Conservation (phyloP, 2,113 vertebrate species). For the Hippocampus abdominalis region DNA sequence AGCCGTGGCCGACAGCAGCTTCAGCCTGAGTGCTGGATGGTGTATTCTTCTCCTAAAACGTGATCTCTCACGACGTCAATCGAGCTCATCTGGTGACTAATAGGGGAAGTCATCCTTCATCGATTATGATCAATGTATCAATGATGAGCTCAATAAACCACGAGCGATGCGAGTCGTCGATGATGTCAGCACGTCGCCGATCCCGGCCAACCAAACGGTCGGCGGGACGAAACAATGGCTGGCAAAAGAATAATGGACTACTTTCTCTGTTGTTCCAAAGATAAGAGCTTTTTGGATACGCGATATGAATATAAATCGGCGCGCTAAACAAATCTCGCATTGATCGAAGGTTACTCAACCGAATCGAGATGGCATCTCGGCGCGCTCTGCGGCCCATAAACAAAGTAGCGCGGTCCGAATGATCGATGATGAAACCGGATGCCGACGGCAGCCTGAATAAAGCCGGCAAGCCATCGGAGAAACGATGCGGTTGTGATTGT, state of each 20-base stretch:
- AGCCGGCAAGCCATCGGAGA: neutral
- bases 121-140: neutral
- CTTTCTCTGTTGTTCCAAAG: neutral
- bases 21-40: neutral
- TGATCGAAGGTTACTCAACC: slow-evolving; percentile 1
- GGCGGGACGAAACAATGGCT: neutral
- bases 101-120: neutral
- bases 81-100: neutral
- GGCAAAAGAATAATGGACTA: slow-evolving; percentile 1
- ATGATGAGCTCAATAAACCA: neutral
- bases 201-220: neutral
- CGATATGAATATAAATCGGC: slow-evolving; percentile 2
- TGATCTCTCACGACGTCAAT: neutral
- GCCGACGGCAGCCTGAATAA: neutral
- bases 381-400: slow-evolving; percentile 1
- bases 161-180: neutral
- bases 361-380: slow-evolving; percentile 5
- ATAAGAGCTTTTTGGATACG: neutral
- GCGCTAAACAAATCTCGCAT: neutral
- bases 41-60: neutral
- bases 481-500: slow-evolving; percentile 1
- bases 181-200: neutral
- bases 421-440: neutral
- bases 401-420: neutral
- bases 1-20: neutral